Percentiles rank a stretch among this genome's conserved stretches.
Evolutionary conservation across 2,888 invertebrate genomes (phyloP).

Genomic region (Pegoplata infirma): DNA sequence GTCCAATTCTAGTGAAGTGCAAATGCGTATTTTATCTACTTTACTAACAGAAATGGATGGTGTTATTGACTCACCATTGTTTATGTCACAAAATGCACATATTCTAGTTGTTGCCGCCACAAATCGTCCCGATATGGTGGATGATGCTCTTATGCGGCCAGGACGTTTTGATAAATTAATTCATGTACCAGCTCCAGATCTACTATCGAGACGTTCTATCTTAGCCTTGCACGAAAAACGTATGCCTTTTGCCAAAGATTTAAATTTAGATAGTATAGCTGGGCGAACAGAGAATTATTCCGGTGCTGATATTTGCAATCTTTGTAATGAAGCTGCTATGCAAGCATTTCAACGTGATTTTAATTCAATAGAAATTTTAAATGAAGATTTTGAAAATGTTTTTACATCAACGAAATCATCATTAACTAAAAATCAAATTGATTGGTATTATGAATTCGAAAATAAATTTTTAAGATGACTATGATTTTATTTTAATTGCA

Average conservation of each 20-base stretch:
- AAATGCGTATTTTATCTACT: constrained; percentile 81
- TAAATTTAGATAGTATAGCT: constrained; percentile 78
- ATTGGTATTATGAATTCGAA: constrained; percentile 76
- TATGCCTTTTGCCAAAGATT: constrained; percentile 78
- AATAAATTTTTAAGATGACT: constrained; percentile 64
- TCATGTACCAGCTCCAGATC: constrained; percentile 81
- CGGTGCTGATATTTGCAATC: constrained; percentile 82
- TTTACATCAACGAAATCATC: constrained; percentile 77
- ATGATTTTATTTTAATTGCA: background rate
- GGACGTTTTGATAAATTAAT: constrained; percentile 82
- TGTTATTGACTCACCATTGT: constrained; percentile 75
- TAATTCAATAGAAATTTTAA: constrained; percentile 70
- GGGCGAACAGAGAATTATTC: constrained; percentile 79
- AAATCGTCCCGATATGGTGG: constrained; percentile 82
- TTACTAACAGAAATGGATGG: constrained; percentile 84
- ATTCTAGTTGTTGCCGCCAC: constrained; percentile 83
- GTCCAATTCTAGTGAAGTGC: constrained; percentile 77
- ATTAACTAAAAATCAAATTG: constrained; percentile 75
- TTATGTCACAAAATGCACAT: constrained; percentile 66
- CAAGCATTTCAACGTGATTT: constrained; percentile 80
- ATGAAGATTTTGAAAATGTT: constrained; percentile 77
- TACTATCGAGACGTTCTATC: constrained; percentile 78
- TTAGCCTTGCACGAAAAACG: constrained; percentile 77
- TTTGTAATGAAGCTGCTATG: constrained; percentile 83
- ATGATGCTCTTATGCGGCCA: constrained; percentile 82